Evolutionary conservation across 2,797 vertebrate species (phyloP), one percentile per base, ranked within the genome.

Genomic region (Acanthopagrus latus): DNA sequence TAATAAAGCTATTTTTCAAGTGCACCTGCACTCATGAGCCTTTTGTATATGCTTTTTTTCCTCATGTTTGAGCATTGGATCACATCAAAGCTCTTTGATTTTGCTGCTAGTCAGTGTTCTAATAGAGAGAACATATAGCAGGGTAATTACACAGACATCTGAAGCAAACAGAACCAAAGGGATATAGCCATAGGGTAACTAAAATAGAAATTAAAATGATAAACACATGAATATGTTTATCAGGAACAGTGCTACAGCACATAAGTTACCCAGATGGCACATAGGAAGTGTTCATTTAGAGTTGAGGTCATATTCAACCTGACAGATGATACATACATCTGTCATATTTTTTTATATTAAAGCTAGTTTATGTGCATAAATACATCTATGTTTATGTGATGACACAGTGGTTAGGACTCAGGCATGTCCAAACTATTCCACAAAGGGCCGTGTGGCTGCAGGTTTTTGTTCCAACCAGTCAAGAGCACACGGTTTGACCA

Each of bases 1-100:
- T 43, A 93, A 92, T 95, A 94, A 95, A 94, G 33, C 54, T 68
- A 86, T 92, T 92, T 92, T 90, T 90, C 69, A 92, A 86, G 76
- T 76, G 86, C 82, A 89, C 7, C 38, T 74, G 38, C 69, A 86
- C 65, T 48, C 7, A 25, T 64, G 62, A 78, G 29, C 51, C 7
- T 78, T 8, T 70, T 71, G 16, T 64, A 21, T 20, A 29, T 83
- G 17, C 2, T 33, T 33, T 33, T 74, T 82, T 48, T 64, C 25
- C 20, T 74, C 29, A 44, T 46, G 2, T 64, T 59, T 63, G 16
- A 33, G 12, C 23, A 67, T 3, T 10, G 2, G 9, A 48, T 21
- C 14, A 47, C n/a, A 55, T 62, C n/a, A 3, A 44, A 25, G 18
- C 33, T 56, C 2, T 68, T 17, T 38, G 4, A 50, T 55, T 63